Evolutionary conservation across 2,797 vertebrate genomes (phyloP).

Genomic region (Neoniphon sammara): DNA sequence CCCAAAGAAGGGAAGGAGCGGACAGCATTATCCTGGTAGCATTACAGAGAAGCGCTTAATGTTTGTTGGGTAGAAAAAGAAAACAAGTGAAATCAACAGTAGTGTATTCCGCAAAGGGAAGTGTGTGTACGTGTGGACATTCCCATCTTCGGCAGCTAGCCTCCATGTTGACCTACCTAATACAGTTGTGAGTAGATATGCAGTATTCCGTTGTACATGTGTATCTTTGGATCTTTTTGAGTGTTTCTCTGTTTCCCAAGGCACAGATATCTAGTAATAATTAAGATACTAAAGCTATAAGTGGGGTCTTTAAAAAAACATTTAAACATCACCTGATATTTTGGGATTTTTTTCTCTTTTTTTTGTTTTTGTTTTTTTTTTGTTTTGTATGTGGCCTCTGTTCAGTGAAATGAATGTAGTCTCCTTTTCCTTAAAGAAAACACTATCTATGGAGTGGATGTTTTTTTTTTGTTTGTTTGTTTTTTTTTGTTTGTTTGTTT

Average conservation of each 20-base stretch:
- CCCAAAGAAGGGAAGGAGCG: constrained; percentile 63
- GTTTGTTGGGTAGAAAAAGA: constrained; percentile 56
- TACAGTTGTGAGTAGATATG: constrained; percentile 90
- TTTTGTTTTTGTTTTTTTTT: constrained; percentile 54
- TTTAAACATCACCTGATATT: constrained; percentile 86
- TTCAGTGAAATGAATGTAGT: constrained; percentile 92
- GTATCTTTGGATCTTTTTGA: constrained; percentile 88
- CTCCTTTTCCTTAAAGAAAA: constrained; percentile 81
- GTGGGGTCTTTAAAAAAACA: constrained; percentile 86
- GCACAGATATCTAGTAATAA: constrained; percentile 83
- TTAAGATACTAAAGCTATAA: constrained; percentile 71
- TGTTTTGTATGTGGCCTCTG: constrained; percentile 87
- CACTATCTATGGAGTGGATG: constrained; percentile 85
- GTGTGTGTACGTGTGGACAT: constrained; percentile 83
- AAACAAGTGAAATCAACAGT: constrained; percentile 66
- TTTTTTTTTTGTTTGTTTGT: constrained; percentile 53
- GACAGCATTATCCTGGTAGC: constrained; percentile 71
- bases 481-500: constrained; percentile 53
- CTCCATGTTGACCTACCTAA: constrained; percentile 84
- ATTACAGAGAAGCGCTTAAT: constrained; percentile 79
- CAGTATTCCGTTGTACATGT: constrained; percentile 93
- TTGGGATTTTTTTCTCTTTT: constrained; percentile 74
- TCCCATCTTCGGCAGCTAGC: constrained; percentile 93
- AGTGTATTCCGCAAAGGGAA: constrained; percentile 82
- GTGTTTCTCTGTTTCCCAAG: constrained; percentile 87